Conservation (phyloP, 2,888 invertebrate genomes). For the Luperina testacea region DNA sequence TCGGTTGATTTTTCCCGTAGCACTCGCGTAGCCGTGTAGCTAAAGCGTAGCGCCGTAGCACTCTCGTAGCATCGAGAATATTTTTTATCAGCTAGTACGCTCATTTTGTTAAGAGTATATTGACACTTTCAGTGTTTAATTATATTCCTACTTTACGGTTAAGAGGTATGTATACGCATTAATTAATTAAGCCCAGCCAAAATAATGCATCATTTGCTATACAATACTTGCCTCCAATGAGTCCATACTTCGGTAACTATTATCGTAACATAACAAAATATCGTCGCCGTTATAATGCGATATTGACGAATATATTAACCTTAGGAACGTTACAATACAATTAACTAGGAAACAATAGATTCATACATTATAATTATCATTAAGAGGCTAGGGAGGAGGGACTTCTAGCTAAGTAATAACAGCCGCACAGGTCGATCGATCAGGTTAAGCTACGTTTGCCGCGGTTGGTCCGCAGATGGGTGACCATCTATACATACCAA, state of each 20-base stretch:
- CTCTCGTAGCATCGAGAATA: constrained; percentile 22
- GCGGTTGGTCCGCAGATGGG: too few relatives aligned
- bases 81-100: constrained; percentile 16
- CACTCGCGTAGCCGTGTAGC: constrained; percentile 25
- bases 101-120: constrained; percentile 21
- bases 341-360: constrained; percentile 8
- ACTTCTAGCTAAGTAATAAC: too few relatives aligned
- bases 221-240: not conserved
- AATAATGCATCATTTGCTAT: not conserved
- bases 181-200: not conserved
- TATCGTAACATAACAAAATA: constrained; percentile 19
- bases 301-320: not conserved
- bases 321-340: not conserved
- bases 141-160: not conserved
- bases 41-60: constrained; percentile 38
- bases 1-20: constrained; percentile 12
- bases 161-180: not conserved
- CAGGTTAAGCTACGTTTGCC: too few relatives aligned
- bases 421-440: too few relatives aligned
- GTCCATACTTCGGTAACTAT: not conserved
- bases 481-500: too few relatives aligned
- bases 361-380: not conserved
- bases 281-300: not conserved
- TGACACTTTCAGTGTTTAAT: not conserved
- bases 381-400: not conserved